A percentile compares a stretch with the other conserved stretches of the same genome.
Evolutionary conservation across 2,797 vertebrate species (phyloP).

Genomic region (Gallinago nigripennis): DNA sequence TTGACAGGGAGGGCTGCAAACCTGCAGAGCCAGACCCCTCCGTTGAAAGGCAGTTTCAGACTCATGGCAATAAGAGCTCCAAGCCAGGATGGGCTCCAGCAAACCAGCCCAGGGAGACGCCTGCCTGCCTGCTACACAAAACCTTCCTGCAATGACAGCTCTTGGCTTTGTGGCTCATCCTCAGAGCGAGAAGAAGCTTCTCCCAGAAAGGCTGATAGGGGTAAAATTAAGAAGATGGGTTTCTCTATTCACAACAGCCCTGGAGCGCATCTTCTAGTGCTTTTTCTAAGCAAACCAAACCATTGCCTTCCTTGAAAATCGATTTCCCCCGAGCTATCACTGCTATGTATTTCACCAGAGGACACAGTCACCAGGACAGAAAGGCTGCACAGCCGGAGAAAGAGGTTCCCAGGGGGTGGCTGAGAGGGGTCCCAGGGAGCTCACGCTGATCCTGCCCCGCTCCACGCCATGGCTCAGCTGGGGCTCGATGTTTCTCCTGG

Average conservation of each 20-base stretch:
- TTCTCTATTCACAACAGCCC: neutral
- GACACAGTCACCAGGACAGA: neutral
- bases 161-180: neutral
- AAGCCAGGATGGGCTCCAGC: neutral
- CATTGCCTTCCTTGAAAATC: neutral
- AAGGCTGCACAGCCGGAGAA: neutral
- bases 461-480: neutral
- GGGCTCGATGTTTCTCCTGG: neutral
- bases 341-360: accelerated
- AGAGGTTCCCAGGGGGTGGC: neutral
- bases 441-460: accelerated
- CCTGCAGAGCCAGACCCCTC: neutral
- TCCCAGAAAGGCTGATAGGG: neutral
- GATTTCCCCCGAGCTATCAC: neutral
- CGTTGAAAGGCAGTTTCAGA: neutral
- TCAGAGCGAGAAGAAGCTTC: neutral
- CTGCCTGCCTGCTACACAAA: neutral
- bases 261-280: neutral
- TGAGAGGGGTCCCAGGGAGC: neutral
- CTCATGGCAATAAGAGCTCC: neutral
- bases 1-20: neutral
- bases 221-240: neutral
- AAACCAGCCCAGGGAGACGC: neutral
- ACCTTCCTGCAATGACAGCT: neutral
- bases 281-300: neutral